phyloP scores from a whole-genome alignment of 2,797 vertebrate species.

The Xenentodon cancila region DNA sequence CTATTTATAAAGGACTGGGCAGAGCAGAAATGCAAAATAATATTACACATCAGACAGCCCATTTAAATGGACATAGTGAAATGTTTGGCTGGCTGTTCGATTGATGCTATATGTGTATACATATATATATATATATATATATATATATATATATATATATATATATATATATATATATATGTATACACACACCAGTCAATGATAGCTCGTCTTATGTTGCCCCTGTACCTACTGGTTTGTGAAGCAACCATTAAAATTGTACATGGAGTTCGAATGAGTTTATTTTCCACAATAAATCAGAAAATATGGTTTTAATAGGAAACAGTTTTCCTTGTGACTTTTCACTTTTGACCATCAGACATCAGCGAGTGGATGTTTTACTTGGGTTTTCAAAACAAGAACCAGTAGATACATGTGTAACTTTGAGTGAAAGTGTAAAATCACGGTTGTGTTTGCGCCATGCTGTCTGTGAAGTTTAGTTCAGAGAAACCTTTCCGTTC shows the following conservation, averaged over 20 bases:
- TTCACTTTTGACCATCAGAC: conserved; percentile 2
- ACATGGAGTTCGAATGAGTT: conserved; percentile 70
- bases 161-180: too few species aligned
- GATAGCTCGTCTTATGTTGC: conserved; percentile 32
- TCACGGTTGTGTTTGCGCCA: conserved; percentile 29
- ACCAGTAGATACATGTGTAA: conserved; percentile 83
- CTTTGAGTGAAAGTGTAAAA: conserved; percentile 25
- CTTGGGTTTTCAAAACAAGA: conserved; percentile 57
- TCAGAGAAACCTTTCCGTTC: background rate
- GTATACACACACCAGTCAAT: conserved; percentile 14
- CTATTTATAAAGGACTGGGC: conserved; percentile 15
- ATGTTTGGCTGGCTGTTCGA: conserved; percentile 29
- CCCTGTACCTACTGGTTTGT: conserved; percentile 84
- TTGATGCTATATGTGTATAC: conserved; percentile 21
- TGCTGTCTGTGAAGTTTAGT: background rate
- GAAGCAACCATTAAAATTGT: conserved; percentile 79
- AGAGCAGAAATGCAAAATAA: conserved; percentile 5
- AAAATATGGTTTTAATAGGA: conserved; percentile 7
- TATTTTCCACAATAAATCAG: conserved; percentile 21
- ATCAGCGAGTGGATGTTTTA: conserved; percentile 34
- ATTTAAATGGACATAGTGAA: conserved; percentile 70
- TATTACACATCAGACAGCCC: conserved; percentile 45
- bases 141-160: background rate
- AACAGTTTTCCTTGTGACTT: conserved; percentile 22
- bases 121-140: conserved; percentile 4